phyloP scores from a whole-genome alignment of 2,113 vertebrate genomes.

The Dicrurus megarhynchus region DNA sequence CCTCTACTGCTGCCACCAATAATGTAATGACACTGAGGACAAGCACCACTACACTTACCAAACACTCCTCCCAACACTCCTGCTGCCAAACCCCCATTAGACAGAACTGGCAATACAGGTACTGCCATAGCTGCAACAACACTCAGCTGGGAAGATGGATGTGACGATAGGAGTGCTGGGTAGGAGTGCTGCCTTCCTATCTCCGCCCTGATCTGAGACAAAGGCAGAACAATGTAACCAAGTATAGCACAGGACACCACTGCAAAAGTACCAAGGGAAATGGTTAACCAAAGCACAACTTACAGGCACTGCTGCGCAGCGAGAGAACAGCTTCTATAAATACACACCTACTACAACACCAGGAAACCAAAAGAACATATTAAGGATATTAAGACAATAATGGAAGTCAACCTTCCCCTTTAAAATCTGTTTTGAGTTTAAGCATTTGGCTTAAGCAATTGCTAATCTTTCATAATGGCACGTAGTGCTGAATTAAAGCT shows the following conservation, averaged over 20 bases:
- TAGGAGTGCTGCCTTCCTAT: neutral
- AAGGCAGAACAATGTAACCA: neutral
- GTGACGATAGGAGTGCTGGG: accelerated
- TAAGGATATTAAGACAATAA: neutral
- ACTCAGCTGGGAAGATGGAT: neutral
- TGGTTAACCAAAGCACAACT: neutral
- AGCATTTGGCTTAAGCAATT: neutral
- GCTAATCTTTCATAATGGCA: neutral
- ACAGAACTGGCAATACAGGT: neutral
- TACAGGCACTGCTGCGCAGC: accelerated
- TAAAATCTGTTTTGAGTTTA: neutral
- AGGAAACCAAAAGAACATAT: neutral
- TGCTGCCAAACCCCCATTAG: neutral
- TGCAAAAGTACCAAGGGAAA: neutral
- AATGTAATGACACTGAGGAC: neutral
- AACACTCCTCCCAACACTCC: neutral
- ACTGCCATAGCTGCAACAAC: neutral
- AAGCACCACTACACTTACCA: neutral
- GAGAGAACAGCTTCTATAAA: neutral
- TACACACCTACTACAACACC: neutral
- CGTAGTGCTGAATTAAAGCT: neutral
- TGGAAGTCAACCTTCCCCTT: neutral
- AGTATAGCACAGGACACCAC: accelerated
- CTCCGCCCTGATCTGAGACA: neutral
- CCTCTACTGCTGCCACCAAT: neutral